Evolutionary conservation across 2,888 invertebrate genomes (phyloP), one percentile per base, ranked within the genome.

Genomic region (Aphodius granarius): DNA sequence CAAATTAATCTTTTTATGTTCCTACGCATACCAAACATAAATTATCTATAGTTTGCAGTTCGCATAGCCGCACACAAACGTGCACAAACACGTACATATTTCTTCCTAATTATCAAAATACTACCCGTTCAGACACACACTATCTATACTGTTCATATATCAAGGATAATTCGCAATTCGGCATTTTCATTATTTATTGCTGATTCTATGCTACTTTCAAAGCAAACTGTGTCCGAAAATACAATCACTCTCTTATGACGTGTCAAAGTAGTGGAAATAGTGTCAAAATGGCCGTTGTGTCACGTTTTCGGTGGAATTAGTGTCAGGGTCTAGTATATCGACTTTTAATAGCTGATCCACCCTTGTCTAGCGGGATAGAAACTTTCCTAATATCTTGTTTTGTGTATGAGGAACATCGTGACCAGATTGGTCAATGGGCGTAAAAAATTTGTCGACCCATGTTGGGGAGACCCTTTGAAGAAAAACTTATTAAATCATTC

Each of bases 361-460:
- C 21, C 22, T 20, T 22, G 68, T 68, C 68, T n/a, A 22, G 22
- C 21, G 16, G 68, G 68, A 68, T 68, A 16, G 19, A 80, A 81
- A 81, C 80, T 81, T 81, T 80, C 71, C 75, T 81, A 81, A 81
- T 81, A 80, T 79, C 80, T 79, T 81, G 79, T 80, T 80, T 81
- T 80, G 79, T 78, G 79, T 43, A 43, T 13, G 21, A 71, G 64
- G 63, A 62, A 68, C 19, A 19, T 65, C 65, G 65, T 19, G 65
- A 65, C 43, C 43, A 43, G 43, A 6, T 6, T 43, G 3, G 1
- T 13, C 43, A 43, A 43, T 43, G 4, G 43, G 43, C 3, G 43
- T 43, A 43, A 43, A 43, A 43, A 43, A 43, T 43, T 43, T 13
- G 43, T 43, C 43, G 43, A 13, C 3, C 43, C 43, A 43, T 13